These are phyloP conservation scores for Hyles lineata DNA, from an alignment of 2,888 invertebrate species.

Conservation along the genomic window DNA sequence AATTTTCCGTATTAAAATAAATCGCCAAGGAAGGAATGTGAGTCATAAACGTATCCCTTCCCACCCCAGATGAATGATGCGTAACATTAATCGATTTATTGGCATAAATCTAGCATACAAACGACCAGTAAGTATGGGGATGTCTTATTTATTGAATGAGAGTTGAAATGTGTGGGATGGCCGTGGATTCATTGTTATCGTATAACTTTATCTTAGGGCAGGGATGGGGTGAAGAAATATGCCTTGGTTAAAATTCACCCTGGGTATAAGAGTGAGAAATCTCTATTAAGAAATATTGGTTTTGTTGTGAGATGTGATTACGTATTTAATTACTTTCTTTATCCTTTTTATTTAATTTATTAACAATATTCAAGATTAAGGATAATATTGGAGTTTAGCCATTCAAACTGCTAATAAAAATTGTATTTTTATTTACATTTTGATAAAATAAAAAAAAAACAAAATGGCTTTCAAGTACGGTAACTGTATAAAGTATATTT, in stretches of 20 bases:
- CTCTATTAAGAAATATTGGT: too few species aligned
- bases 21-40: constrained; percentile 16
- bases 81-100: constrained; percentile 26
- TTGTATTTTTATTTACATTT: too few species aligned
- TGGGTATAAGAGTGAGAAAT: background rate
- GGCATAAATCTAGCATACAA: constrained; percentile 25
- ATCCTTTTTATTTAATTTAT: too few species aligned
- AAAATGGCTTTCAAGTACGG: too few species aligned
- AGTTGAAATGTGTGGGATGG: constrained; percentile 20
- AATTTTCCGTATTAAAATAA: constrained; percentile 18
- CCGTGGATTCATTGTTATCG: constrained; percentile 19
- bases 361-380: too few species aligned
- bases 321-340: too few species aligned
- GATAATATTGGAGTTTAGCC: too few species aligned
- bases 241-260: constrained; percentile 14
- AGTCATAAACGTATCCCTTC: constrained; percentile 14
- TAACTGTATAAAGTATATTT: too few species aligned
- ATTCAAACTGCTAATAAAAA: too few species aligned
- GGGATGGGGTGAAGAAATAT: background rate
- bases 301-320: too few species aligned
- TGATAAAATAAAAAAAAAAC: too few species aligned
- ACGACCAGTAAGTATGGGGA: constrained; percentile 19
- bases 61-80: constrained; percentile 13
- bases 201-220: constrained; percentile 10
- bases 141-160: constrained; percentile 26